phyloP scores from a whole-genome alignment of 2,797 vertebrate species.

The Mormyrus hasselquistii region DNA sequence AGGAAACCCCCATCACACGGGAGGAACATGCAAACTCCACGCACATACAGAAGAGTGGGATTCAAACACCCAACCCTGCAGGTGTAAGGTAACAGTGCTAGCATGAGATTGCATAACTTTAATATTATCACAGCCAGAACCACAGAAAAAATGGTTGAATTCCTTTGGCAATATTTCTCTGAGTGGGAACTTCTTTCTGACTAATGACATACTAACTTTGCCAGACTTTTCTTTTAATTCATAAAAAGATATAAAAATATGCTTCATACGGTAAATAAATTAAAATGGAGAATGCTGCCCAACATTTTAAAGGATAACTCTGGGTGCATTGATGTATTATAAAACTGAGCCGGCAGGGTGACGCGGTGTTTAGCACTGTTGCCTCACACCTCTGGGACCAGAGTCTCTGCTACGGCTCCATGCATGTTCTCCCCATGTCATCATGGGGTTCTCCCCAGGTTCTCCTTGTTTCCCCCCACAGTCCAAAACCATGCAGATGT shows the following conservation, averaged over 20 bases:
- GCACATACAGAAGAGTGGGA: background rate
- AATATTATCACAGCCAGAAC: background rate
- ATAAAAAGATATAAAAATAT: background rate
- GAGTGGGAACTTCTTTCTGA: background rate
- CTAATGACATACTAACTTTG: background rate
- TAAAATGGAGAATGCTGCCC: background rate
- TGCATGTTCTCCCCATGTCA: background rate
- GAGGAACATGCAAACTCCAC: background rate
- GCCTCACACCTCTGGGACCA: background rate
- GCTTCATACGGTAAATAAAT: background rate
- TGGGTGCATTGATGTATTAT: constrained; percentile 7
- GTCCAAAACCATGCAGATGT: background rate
- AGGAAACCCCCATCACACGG: background rate
- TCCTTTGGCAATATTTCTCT: background rate
- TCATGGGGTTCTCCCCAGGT: background rate
- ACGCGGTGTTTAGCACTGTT: background rate
- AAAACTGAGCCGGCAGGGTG: background rate
- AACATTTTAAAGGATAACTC: background rate
- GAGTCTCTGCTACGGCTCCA: background rate
- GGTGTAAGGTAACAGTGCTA: background rate
- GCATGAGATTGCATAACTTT: background rate
- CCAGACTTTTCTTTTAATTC: background rate
- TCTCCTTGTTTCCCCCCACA: background rate
- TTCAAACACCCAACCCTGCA: background rate
- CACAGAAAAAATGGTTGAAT: background rate